A percentile compares a stretch with the other conserved stretches of the same genome.
Evolutionary conservation across 2,113 vertebrate species (phyloP).

Genomic region (Phoxinus phoxinus): DNA sequence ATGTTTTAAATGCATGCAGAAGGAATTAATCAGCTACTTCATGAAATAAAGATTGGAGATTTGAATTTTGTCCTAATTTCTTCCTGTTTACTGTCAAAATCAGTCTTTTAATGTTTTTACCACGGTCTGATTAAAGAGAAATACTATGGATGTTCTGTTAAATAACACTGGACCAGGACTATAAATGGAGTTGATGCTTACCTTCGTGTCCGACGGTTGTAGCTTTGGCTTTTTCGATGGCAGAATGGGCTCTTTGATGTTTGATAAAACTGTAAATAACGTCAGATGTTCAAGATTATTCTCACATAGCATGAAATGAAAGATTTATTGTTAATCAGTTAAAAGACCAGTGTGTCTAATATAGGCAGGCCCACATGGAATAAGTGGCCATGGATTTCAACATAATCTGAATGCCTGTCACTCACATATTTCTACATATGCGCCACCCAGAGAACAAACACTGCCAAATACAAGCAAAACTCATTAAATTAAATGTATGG

Average conservation of each 20-base stretch:
- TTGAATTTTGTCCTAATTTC: constrained; percentile 52
- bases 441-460: background rate
- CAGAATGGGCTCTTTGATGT: constrained; percentile 87
- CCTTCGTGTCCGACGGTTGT: constrained; percentile 84
- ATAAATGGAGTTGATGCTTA: constrained; percentile 61
- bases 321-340: background rate
- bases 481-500: background rate
- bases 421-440: background rate
- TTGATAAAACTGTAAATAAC: constrained; percentile 84
- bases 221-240: constrained; percentile 88
- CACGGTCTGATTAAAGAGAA: constrained; percentile 34
- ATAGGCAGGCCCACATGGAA: background rate
- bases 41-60: constrained; percentile 47
- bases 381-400: background rate
- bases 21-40: constrained; percentile 60
- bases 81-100: constrained; percentile 52
- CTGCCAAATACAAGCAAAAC: background rate
- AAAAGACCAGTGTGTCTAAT: background rate
- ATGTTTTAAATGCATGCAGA: constrained; percentile 59
- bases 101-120: constrained; percentile 46
- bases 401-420: background rate
- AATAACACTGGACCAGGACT: background rate
- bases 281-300: constrained; percentile 31
- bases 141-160: constrained; percentile 22
- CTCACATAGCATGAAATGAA: constrained; percentile 18